Conservation (phyloP, 2,888 invertebrate species). For the Himalopsyche kuldschensis region DNA sequence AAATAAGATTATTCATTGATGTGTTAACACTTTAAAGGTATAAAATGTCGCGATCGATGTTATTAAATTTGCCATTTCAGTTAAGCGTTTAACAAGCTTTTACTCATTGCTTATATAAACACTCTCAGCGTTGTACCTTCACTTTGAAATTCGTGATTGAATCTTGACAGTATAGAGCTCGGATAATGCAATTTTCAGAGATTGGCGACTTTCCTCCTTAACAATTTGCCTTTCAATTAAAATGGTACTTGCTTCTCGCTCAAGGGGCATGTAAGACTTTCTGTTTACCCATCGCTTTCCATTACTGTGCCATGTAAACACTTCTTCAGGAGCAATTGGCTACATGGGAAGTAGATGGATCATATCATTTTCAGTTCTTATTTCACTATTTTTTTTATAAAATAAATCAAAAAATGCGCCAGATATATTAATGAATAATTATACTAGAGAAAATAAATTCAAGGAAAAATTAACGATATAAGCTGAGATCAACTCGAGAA, state of each 20-base stretch:
- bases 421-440: too few relatives aligned
- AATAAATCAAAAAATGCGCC: too few relatives aligned
- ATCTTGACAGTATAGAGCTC: background rate
- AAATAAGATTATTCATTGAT: too few relatives aligned
- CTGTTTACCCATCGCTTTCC: constrained; percentile 25
- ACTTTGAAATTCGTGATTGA: background rate
- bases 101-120: background rate
- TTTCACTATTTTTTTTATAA: too few relatives aligned
- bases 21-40: too few relatives aligned
- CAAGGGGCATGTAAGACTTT: background rate
- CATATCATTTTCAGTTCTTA: background rate
- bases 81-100: too few relatives aligned
- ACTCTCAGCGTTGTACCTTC: background rate
- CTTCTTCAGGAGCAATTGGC: background rate
- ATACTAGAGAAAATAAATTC: too few relatives aligned
- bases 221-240: constrained; percentile 30
- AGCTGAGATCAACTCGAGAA: too few relatives aligned
- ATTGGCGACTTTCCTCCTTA: constrained; percentile 15
- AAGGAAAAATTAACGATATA: too few relatives aligned
- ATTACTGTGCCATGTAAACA: constrained; percentile 21
- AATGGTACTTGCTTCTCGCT: constrained; percentile 8
- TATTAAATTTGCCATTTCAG: too few relatives aligned
- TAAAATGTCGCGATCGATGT: too few relatives aligned
- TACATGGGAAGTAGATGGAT: background rate
- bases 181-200: constrained; percentile 17